phyloP scores from a whole-genome alignment of 2,888 invertebrate species.

The Melipona beecheii region DNA sequence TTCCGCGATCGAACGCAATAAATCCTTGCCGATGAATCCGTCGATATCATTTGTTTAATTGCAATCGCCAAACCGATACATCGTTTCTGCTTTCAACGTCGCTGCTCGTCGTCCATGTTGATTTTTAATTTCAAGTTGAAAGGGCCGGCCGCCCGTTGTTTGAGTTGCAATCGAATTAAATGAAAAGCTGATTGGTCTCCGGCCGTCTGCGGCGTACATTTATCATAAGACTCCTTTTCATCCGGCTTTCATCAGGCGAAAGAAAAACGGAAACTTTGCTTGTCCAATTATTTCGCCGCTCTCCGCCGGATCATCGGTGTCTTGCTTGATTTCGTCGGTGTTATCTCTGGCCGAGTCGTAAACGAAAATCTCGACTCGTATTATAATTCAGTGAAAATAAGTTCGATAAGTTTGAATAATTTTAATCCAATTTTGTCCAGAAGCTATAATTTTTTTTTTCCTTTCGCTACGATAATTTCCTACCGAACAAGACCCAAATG shows the following conservation, averaged over 20 bases:
- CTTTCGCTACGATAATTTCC: too few relatives aligned
- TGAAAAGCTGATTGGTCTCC: background rate
- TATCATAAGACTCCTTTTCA: background rate
- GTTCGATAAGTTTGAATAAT: too few relatives aligned
- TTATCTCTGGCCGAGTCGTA: background rate
- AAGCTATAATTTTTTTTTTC: too few relatives aligned
- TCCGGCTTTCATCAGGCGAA: background rate
- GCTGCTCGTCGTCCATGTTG: background rate
- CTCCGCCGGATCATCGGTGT: too few relatives aligned
- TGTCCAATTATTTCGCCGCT: background rate
- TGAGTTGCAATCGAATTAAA: conserved; percentile 24
- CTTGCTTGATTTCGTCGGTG: background rate
- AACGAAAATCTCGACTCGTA: background rate
- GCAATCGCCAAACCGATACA: conserved; percentile 4
- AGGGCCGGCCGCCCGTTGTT: background rate
- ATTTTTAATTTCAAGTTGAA: conserved; percentile 28
- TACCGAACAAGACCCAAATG: too few relatives aligned
- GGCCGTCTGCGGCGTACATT: background rate
- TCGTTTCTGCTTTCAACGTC: background rate
- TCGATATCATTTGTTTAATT: conserved; percentile 25
- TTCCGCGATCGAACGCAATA: conserved; percentile 2
- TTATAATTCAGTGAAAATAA: too few relatives aligned
- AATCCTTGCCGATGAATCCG: conserved; percentile 6
- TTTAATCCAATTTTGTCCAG: too few relatives aligned
- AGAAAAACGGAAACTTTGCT: conserved; percentile 21